Percentiles rank a stretch among this genome's conserved stretches.
These are phyloP conservation scores for Leucania comma DNA, from an alignment of 2,888 invertebrate species.

Conservation along the genomic window DNA sequence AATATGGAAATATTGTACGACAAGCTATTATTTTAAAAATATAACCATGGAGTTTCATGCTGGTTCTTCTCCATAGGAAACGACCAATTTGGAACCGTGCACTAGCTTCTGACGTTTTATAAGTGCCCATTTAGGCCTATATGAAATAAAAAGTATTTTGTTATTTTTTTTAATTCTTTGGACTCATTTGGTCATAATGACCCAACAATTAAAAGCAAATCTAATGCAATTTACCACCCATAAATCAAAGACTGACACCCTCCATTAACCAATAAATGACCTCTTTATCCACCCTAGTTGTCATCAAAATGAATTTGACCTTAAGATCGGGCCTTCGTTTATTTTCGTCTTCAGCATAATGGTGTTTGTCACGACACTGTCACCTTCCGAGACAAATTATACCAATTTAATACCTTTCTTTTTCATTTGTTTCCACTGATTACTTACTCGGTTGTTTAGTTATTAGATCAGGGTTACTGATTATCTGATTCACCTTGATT, in stretches of 20 bases:
- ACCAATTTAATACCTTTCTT: slow-evolving; percentile 59
- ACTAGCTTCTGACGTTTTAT: no score
- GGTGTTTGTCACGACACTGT: slow-evolving; percentile 66
- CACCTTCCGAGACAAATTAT: slow-evolving; percentile 63
- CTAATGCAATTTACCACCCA: slow-evolving; percentile 1
- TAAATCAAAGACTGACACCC: slow-evolving; percentile 8
- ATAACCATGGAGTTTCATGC: no score
- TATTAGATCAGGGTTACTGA: slow-evolving; percentile 39
- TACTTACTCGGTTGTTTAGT: slow-evolving; percentile 38
- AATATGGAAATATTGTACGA: no score
- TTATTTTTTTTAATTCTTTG: no score
- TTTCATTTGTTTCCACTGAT: slow-evolving; percentile 53
- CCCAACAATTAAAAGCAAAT: not conserved
- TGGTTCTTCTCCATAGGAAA: no score
- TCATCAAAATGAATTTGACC: slow-evolving; percentile 47
- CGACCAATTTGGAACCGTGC: no score
- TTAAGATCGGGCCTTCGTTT: slow-evolving; percentile 56
- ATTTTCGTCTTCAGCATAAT: slow-evolving; percentile 65
- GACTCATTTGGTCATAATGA: no score
- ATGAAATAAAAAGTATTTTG: no score
- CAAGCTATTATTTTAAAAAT: no score
- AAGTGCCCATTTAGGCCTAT: no score
- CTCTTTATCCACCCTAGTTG: slow-evolving; percentile 36
- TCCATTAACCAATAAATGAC: slow-evolving; percentile 17
- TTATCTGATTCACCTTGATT: slow-evolving; percentile 44